These are phyloP conservation scores for Intellagama lesueurii DNA, from an alignment of 2,797 vertebrate species.

Conservation along the genomic window DNA sequence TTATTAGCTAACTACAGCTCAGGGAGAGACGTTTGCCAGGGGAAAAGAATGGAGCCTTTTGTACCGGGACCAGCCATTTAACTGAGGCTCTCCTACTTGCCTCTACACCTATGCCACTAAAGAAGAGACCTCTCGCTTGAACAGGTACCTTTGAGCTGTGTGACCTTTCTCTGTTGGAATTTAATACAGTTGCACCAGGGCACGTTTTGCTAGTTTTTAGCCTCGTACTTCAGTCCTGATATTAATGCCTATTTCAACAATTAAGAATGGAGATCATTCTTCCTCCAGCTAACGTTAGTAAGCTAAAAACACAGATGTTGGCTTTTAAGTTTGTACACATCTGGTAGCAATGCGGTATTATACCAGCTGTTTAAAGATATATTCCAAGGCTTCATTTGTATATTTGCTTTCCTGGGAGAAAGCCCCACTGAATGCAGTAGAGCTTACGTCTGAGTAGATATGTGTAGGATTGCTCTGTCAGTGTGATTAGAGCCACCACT, in stretches of 20 bases:
- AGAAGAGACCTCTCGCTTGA: background rate
- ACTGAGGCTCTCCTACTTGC: conserved; percentile 23
- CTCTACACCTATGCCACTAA: background rate
- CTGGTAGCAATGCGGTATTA: background rate
- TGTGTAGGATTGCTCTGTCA: background rate
- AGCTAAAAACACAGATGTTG: too few relatives aligned
- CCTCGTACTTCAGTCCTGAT: conserved; percentile 1
- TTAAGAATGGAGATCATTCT: background rate
- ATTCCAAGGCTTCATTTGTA: background rate
- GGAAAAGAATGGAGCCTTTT: conserved; percentile 49
- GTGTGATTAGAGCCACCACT: background rate
- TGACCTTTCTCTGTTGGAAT: background rate
- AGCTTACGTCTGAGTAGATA: background rate
- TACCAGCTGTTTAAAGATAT: background rate
- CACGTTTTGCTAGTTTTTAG: rapidly evolving
- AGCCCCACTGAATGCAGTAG: background rate
- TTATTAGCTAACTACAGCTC: conserved; percentile 64
- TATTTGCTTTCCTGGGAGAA: background rate
- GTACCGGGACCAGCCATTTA: conserved; percentile 46
- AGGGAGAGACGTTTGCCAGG: conserved; percentile 67
- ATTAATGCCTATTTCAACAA: rapidly evolving
- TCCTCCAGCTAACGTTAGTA: too few relatives aligned
- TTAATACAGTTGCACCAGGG: conserved; percentile 22
- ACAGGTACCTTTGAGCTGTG: conserved; percentile 22
- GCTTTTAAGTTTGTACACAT: background rate